Evolutionary conservation across 2,888 invertebrate genomes (phyloP).

Genomic region (Euclidia mi): DNA sequence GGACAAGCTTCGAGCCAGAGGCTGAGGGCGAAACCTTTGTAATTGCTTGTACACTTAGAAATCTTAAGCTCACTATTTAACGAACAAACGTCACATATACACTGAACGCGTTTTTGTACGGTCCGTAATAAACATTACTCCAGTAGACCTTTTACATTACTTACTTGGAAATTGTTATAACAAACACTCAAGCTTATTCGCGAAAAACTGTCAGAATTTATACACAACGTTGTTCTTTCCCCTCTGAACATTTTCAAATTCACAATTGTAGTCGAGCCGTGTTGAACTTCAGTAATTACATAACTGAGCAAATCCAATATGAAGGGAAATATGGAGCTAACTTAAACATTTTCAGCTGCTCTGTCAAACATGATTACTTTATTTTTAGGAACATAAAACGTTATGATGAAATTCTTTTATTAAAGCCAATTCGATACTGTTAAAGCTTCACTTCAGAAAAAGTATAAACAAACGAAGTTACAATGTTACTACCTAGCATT

Average conservation of each 20-base stretch:
- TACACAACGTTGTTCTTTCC: background rate
- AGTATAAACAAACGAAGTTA: background rate
- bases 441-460: no score
- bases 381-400: constrained; percentile 12
- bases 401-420: constrained; percentile 17
- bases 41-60: constrained; percentile 75
- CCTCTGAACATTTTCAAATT: constrained; percentile 5
- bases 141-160: constrained; percentile 4
- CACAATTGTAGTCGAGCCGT: no score
- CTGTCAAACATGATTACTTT: no score
- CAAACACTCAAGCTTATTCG: background rate
- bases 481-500: background rate
- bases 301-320: no score
- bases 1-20: constrained; percentile 59
- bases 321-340: no score
- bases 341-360: no score
- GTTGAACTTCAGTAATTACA: no score
- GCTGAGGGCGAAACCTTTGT: constrained; percentile 65
- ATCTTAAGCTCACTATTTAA: constrained; percentile 58
- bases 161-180: constrained; percentile 1
- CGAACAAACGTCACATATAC: constrained; percentile 38
- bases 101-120: constrained; percentile 24
- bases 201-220: background rate
- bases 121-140: constrained; percentile 9
- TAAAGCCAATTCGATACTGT: constrained; percentile 13